Conservation (phyloP, 2,888 invertebrate species). For the Diaprepes abbreviatus region DNA sequence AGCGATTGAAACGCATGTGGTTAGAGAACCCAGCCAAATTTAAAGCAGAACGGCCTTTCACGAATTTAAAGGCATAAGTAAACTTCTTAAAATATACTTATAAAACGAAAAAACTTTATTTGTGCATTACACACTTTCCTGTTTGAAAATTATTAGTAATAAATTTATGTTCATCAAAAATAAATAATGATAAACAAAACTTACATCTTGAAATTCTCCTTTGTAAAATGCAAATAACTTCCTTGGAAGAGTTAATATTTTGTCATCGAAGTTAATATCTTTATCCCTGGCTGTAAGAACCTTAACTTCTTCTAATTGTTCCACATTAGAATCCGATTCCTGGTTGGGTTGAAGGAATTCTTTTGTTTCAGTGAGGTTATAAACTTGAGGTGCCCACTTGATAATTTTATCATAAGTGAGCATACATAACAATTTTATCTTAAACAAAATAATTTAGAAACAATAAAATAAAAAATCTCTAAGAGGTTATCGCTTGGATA, state of each 20-base stretch:
- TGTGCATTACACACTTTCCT: too few species aligned
- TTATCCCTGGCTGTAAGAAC: slow-evolving; percentile 5
- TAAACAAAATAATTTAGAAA: slow-evolving; percentile 33
- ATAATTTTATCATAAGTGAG: slow-evolving; percentile 49
- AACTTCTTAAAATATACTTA: too few species aligned
- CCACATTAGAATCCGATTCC: neutral
- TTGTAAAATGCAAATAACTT: slow-evolving; percentile 49
- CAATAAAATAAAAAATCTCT: too few species aligned
- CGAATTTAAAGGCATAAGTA: too few species aligned
- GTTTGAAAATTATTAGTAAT: too few species aligned
- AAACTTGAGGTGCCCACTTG: slow-evolving; percentile 49
- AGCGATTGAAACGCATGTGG: too few species aligned
- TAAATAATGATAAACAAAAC: too few species aligned
- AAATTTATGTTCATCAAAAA: too few species aligned
- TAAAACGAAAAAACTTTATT: too few species aligned
- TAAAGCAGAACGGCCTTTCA: too few species aligned
- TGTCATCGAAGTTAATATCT: slow-evolving; percentile 42
- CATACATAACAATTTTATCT: slow-evolving; percentile 49
- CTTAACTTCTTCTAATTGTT: neutral
- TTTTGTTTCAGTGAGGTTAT: slow-evolving; percentile 26
- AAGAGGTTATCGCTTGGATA: too few species aligned
- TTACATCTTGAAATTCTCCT: slow-evolving; percentile 51
- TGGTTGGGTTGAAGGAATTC: neutral
- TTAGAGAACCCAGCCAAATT: too few species aligned
- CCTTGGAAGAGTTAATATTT: slow-evolving; percentile 43